Evolutionary conservation across 1,140 invertebrate species (phyloP).

Genomic region (Ganaspis sp.): DNA sequence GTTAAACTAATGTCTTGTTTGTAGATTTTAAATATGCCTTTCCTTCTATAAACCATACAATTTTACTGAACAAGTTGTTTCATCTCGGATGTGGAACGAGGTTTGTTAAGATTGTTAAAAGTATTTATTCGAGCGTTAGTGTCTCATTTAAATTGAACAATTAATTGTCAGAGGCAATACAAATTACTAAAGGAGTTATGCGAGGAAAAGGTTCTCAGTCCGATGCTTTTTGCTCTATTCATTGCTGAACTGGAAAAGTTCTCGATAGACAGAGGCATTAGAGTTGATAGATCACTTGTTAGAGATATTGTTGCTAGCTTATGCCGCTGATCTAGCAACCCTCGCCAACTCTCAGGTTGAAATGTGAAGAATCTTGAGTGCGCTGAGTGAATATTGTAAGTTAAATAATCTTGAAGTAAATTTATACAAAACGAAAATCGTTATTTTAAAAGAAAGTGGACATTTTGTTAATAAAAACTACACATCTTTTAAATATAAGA

Average conservation of each 20-base stretch:
- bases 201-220: background rate
- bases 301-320: no score
- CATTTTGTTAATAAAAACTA: background rate
- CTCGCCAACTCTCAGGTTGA: no score
- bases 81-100: no score
- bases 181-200: background rate
- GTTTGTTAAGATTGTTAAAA: background rate
- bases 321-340: background rate
- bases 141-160: background rate
- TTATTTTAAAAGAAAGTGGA: constrained; percentile 17
- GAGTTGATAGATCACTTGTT: background rate
- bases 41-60: no score
- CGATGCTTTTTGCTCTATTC: no score
- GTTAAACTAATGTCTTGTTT: no score
- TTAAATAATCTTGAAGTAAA: constrained; percentile 35
- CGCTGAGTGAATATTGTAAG: no score
- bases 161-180: no score
- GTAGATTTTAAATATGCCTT: no score
- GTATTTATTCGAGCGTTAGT: background rate
- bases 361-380: no score
- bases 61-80: no score
- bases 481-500: background rate
- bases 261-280: background rate
- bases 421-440: constrained; percentile 35
- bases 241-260: background rate